Base-by-base conservation (phyloP, 1,140 invertebrate genomes). In the Vollenhovia emeryi region DNA sequence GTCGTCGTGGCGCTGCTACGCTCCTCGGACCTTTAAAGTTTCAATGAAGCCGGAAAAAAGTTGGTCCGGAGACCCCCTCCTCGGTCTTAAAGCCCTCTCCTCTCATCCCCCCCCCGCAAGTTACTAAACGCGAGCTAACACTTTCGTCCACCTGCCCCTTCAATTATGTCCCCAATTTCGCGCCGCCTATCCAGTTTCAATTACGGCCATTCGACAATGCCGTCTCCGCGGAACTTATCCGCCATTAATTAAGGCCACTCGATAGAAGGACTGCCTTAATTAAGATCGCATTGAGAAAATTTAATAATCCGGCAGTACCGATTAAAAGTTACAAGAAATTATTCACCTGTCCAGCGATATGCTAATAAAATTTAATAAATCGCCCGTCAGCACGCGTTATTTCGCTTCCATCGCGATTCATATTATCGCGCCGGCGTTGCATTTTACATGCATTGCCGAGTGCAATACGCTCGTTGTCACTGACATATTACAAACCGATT, bases 151-250 rank as follows among this genome's bases (percentile, higher is more conserved):
- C 85, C 79, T 86, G 87, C 62, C 68, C 43, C 83, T 76, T 88
- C 87, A 78, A 83, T 89, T 89, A 88, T 86, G 69, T 85, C 74
- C 45, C 69, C 76, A 75, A 87, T 88, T 88, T 87, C 50, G 69
- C 21, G 36, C 9, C 71, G 50, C 36, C 55, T 21, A 83, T 75
- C 73, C 64, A 60, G 45, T 84, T 62, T 74, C 86, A 85, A 79
- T 87, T 62, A 85, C 83, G 48, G 48, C 83, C 66, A 69, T 52
- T 79, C 74, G 74, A 76, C 82, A 66, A 40, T 76, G 60, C 33
- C 33, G 66, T 55, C 45, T 15, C 75, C 55, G 64, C 40, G 57
- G 30, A 79, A 85, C 75, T 87, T 52, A 71, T 87, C 83, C 33
- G 33, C 18, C 43, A 68, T 43, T 78, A 84, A 84, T 84, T 84